A percentile compares a stretch with the other conserved stretches of the same genome.
These are phyloP conservation scores for Leptinotarsa undecemlineata DNA, from an alignment of 1,140 invertebrate genomes.

Conservation along the genomic window DNA sequence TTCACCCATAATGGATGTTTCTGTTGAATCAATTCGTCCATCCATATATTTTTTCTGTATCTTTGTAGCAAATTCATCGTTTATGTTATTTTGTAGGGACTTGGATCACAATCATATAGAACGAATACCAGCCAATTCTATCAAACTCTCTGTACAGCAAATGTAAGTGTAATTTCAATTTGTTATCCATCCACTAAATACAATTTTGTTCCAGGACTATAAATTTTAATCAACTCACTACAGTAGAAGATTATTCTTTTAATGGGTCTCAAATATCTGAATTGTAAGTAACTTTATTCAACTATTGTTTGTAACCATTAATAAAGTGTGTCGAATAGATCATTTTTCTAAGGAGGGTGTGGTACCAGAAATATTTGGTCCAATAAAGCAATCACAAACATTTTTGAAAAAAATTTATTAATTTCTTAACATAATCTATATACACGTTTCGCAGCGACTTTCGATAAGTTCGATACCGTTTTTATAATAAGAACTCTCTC, in stretches of 20 bases:
- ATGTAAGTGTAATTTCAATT: constrained; percentile 15
- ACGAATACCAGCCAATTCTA: constrained; percentile 57
- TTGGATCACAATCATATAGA: constrained; percentile 63
- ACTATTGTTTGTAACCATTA: constrained; percentile 7
- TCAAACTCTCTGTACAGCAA: constrained; percentile 61
- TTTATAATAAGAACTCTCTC: too few species aligned
- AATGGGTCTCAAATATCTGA: constrained; percentile 67
- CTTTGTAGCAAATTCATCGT: too few species aligned
- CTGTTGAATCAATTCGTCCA: too few species aligned
- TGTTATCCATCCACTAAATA: neutral
- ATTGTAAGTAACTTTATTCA: constrained; percentile 61
- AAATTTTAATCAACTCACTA: constrained; percentile 65
- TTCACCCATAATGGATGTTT: too few species aligned
- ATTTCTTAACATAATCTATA: too few species aligned
- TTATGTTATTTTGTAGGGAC: constrained; percentile 55
- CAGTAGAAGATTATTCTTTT: constrained; percentile 66
- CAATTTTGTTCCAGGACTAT: constrained; percentile 57
- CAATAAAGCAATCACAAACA: too few species aligned
- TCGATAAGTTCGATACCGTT: too few species aligned
- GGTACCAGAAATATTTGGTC: too few species aligned
- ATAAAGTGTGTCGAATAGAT: neutral
- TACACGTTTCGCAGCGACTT: too few species aligned
- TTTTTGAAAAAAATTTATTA: too few species aligned
- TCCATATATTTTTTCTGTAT: too few species aligned
- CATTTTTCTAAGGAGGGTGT: too few species aligned